These are phyloP conservation scores for Carpatolechia fugitivella DNA, from an alignment of 2,888 invertebrate genomes.

Conservation along the genomic window DNA sequence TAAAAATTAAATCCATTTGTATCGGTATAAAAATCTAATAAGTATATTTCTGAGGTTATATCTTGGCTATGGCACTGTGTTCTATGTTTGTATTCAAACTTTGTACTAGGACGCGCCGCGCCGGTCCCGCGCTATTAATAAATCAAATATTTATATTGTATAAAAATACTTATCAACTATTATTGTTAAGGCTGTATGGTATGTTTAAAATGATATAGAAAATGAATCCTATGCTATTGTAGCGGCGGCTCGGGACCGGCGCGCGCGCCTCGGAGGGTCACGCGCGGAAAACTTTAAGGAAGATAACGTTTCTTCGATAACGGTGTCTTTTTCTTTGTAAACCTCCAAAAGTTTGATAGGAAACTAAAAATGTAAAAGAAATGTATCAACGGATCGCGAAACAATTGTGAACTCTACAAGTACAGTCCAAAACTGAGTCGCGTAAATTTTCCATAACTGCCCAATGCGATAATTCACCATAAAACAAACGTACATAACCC, in stretches of 20 bases:
- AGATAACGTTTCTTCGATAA: constrained; percentile 63
- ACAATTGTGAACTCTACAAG: constrained; percentile 27
- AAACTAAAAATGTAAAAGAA: constrained; percentile 63
- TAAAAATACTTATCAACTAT: constrained; percentile 77
- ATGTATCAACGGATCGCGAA: constrained; percentile 42
- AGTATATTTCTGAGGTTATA: constrained; percentile 77
- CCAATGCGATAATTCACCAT: constrained; percentile 63
- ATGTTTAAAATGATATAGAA: constrained; percentile 36
- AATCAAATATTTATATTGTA: constrained; percentile 37
- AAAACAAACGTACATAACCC: constrained; percentile 54
- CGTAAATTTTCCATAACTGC: constrained; percentile 63
- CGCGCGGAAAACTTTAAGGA: constrained; percentile 61
- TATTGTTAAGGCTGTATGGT: constrained; percentile 73
- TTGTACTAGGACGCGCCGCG: constrained; percentile 51
- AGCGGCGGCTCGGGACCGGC: constrained; percentile 45
- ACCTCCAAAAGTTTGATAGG: constrained; percentile 79
- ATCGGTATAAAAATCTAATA: constrained; percentile 79
- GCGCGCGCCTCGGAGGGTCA: constrained; percentile 61
- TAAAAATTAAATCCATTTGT: constrained; percentile 80
- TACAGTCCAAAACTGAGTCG: constrained; percentile 37
- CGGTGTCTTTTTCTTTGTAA: constrained; percentile 65
- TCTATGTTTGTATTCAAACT: constrained; percentile 73
- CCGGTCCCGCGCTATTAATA: constrained; percentile 38
- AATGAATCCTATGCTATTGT: constrained; percentile 59
- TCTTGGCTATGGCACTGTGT: constrained; percentile 74